phyloP scores from a whole-genome alignment of 2,797 vertebrate species.

The Remorina albescens region DNA sequence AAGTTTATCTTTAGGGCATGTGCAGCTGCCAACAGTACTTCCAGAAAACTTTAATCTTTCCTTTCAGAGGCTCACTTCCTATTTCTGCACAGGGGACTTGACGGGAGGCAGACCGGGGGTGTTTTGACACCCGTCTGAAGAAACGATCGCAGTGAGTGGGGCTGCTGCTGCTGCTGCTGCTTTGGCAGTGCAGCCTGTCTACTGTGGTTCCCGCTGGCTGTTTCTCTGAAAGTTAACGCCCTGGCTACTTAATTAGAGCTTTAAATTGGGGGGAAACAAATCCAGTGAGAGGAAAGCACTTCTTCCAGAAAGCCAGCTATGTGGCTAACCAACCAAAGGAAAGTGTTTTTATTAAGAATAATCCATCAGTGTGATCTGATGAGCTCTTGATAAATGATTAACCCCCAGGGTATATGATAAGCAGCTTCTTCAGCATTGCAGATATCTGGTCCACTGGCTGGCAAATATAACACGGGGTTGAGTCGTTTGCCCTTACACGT shows the following conservation, averaged over 20 bases:
- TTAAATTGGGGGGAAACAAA: conserved; percentile 52
- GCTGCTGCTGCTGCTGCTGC: conserved; percentile 73
- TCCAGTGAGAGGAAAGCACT: conserved; percentile 43
- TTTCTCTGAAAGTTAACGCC: conserved; percentile 73
- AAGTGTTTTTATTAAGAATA: conserved; percentile 76
- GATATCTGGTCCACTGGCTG: conserved; percentile 59
- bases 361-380: conserved; percentile 76
- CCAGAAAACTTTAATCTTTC: conserved; percentile 90
- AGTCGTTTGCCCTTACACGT: conserved; percentile 45
- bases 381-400: conserved; percentile 75
- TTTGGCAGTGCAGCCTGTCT: conserved; percentile 76
- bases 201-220: conserved; percentile 72
- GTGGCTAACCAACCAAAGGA: conserved; percentile 53
- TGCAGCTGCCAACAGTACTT: conserved; percentile 89
- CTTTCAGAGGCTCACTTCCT: conserved; percentile 84
- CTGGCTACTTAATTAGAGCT: conserved; percentile 78
- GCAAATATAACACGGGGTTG: conserved; percentile 64
- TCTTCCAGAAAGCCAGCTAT: conserved; percentile 45
- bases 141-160: conserved; percentile 73
- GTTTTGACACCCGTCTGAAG: conserved; percentile 86
- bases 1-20: conserved; percentile 90
- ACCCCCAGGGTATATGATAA: conserved; percentile 74
- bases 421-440: conserved; percentile 79
- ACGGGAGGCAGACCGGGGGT: conserved; percentile 84
- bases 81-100: conserved; percentile 84